phyloP scores from a whole-genome alignment of 2,797 vertebrate genomes.

The Thripadectes ignobilis region DNA sequence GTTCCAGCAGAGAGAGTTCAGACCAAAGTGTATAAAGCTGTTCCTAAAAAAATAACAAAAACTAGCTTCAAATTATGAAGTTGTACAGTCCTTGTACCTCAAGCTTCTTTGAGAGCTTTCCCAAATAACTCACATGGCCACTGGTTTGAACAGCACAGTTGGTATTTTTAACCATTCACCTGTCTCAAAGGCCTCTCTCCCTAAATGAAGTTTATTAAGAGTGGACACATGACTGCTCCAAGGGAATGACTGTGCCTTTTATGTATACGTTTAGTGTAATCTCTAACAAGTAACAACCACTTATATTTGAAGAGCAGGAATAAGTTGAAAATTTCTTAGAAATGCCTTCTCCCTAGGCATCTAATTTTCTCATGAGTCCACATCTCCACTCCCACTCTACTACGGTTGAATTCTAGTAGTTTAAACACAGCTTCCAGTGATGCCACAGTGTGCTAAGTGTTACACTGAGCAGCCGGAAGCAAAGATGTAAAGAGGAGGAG shows the following conservation, averaged over 20 bases:
- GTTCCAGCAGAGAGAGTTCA: neutral
- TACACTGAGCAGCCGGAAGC: neutral
- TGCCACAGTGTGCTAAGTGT: neutral
- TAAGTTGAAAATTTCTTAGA: neutral
- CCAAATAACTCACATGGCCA: neutral
- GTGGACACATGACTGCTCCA: neutral
- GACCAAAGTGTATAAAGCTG: neutral
- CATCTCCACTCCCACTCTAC: neutral
- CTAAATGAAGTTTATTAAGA: neutral
- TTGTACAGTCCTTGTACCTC: neutral
- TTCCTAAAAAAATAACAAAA: neutral
- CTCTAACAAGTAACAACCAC: neutral
- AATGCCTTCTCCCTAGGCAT: neutral
- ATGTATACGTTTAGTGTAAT: neutral
- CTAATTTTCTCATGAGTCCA: neutral
- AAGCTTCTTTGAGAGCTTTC: neutral
- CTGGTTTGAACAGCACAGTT: neutral
- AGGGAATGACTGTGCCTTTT: neutral
- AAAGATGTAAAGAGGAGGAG: neutral
- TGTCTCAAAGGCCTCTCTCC: neutral
- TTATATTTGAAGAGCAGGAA: neutral
- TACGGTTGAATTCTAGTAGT: neutral
- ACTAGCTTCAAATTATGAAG: neutral
- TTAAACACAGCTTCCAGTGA: neutral
- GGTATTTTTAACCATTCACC: neutral